Conservation (phyloP, 2,797 vertebrate species). For the Otolemur crassicaudatus region DNA sequence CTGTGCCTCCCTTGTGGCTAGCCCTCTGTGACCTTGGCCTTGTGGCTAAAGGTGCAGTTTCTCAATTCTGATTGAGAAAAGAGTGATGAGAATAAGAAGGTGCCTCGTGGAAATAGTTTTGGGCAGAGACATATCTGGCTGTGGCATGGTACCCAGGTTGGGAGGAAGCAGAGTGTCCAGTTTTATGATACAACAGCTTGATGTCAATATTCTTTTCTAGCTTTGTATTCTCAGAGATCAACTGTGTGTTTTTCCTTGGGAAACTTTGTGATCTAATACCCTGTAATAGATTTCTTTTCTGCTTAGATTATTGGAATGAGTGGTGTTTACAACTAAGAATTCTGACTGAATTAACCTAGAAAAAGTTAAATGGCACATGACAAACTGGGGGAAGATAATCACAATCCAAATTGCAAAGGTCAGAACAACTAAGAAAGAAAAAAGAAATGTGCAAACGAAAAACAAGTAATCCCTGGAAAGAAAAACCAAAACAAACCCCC, state of each 20-base stretch:
- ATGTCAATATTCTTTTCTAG: too few relatives aligned
- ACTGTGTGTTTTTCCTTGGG: neutral
- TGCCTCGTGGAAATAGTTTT: neutral
- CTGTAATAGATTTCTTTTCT: neutral
- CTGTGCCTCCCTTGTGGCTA: neutral
- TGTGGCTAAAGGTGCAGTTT: neutral
- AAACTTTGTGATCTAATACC: neutral
- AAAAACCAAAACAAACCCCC: neutral
- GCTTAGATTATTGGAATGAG: neutral
- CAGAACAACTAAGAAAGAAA: conserved; percentile 39
- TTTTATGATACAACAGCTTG: neutral
- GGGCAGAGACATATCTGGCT: neutral
- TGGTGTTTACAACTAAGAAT: conserved; percentile 23
- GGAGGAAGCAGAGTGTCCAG: neutral
- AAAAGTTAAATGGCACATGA: conserved; percentile 50
- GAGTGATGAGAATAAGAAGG: neutral
- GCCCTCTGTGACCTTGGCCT: neutral
- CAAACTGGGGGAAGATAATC: conserved; percentile 33
- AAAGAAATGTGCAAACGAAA: neutral
- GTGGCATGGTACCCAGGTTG: rapidly evolving
- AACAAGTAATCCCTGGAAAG: neutral
- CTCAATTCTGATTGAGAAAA: neutral
- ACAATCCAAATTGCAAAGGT: neutral
- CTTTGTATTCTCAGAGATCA: neutral
- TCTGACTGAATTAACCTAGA: neutral